These are phyloP conservation scores for Carcina quercana DNA, from an alignment of 2,888 invertebrate species.

Conservation along the genomic window DNA sequence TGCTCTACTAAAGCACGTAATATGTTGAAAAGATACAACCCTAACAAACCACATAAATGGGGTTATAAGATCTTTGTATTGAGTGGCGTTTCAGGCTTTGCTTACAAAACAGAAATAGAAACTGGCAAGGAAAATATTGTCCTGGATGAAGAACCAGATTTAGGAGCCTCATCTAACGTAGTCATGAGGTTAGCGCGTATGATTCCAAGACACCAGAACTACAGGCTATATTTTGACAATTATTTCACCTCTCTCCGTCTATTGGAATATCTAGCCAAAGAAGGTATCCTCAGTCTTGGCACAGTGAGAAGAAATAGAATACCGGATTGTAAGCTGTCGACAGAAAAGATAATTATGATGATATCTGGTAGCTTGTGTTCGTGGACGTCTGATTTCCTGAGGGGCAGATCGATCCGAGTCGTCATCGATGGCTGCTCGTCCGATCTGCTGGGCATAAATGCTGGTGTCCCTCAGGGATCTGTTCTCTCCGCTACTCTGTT, in stretches of 20 bases:
- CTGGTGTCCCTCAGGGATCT: too few species aligned
- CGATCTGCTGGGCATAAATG: too few species aligned
- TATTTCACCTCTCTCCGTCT: conserved; percentile 13
- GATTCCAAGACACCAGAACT: conserved; percentile 24
- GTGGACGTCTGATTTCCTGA: too few species aligned
- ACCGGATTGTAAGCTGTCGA: conserved; percentile 16
- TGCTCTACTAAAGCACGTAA: too few species aligned
- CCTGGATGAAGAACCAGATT: conserved; percentile 17
- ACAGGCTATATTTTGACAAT: not conserved
- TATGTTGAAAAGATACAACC: too few species aligned
- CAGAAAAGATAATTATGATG: conserved; percentile 20
- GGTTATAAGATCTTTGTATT: conserved; percentile 28
- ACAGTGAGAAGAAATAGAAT: not conserved
- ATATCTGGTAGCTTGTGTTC: too few species aligned
- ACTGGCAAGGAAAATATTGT: conserved; percentile 24
- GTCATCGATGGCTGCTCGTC: too few species aligned
- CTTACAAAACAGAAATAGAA: conserved; percentile 28
- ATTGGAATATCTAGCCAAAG: conserved; percentile 25
- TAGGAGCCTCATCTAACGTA: too few species aligned
- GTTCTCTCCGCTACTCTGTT: too few species aligned
- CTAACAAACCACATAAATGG: too few species aligned
- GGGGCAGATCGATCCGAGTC: too few species aligned
- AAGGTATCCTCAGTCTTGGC: too few species aligned
- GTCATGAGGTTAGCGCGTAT: not conserved
- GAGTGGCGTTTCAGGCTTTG: conserved; percentile 24